phyloP scores from a whole-genome alignment of 2,797 vertebrate genomes.

The Ptychobarbus kaznakovi region DNA sequence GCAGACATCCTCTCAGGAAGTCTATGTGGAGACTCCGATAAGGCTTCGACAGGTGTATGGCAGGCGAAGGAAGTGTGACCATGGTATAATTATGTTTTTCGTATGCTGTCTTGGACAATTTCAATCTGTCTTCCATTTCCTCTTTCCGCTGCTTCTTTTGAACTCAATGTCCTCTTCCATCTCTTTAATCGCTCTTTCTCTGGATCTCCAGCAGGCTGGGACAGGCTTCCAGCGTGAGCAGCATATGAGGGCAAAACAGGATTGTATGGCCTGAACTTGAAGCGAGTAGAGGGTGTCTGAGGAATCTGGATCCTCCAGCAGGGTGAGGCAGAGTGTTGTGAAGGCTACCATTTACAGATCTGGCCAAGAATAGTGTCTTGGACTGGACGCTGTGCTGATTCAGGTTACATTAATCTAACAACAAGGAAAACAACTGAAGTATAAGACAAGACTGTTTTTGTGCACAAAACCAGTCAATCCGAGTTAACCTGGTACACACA shows the following conservation, averaged over 20 bases:
- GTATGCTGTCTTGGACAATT: slow-evolving; percentile 34
- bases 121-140: slow-evolving; percentile 32
- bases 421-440: background rate
- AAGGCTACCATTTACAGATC: slow-evolving; percentile 31
- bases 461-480: background rate
- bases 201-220: slow-evolving; percentile 57
- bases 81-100: slow-evolving; percentile 30
- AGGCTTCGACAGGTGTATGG: slow-evolving; percentile 41
- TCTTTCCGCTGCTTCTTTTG: slow-evolving; percentile 17
- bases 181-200: slow-evolving; percentile 43
- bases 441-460: background rate
- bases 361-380: slow-evolving; percentile 27
- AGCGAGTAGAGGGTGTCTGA: slow-evolving; percentile 40
- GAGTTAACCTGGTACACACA: background rate
- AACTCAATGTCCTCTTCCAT: slow-evolving; percentile 19
- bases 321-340: slow-evolving; percentile 24
- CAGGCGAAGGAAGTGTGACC: slow-evolving; percentile 38
- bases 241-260: slow-evolving; percentile 67
- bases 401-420: slow-evolving; percentile 32
- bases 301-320: slow-evolving; percentile 67
- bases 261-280: slow-evolving; percentile 43
- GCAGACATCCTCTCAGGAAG: slow-evolving; percentile 58
- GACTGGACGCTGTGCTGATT: slow-evolving; percentile 37
- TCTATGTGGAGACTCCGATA: slow-evolving; percentile 16
- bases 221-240: slow-evolving; percentile 56